Conservation (phyloP, 2,888 invertebrate species). For the Troides aeacus region DNA sequence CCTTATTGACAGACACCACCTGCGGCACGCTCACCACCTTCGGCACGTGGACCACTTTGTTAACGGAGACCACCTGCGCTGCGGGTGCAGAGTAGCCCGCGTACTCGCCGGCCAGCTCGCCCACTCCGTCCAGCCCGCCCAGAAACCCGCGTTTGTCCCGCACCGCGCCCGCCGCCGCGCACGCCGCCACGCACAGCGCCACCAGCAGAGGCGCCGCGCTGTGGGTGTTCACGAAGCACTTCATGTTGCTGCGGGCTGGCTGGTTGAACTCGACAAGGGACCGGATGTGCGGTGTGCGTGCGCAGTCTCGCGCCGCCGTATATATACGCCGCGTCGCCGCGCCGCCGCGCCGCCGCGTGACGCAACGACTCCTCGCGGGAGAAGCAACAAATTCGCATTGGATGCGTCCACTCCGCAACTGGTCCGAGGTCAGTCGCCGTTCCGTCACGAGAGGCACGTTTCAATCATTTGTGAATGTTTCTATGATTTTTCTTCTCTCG, state of each 20-base stretch:
- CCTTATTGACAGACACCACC: constrained; percentile 48
- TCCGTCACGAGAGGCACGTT: too few relatives aligned
- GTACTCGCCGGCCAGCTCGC: constrained; percentile 17
- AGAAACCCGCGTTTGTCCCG: constrained; percentile 28
- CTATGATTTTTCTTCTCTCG: too few relatives aligned
- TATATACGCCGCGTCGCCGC: too few relatives aligned
- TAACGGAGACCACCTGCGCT: constrained; percentile 44
- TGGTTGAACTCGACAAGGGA: too few relatives aligned
- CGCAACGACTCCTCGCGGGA: too few relatives aligned
- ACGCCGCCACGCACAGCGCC: constrained; percentile 20
- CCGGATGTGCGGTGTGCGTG: too few relatives aligned
- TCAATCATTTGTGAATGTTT: too few relatives aligned
- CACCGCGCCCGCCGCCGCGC: constrained; percentile 10
- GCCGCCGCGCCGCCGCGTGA: too few relatives aligned
- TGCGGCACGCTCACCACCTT: constrained; percentile 47
- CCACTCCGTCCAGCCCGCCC: neutral
- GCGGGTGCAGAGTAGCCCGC: constrained; percentile 37
- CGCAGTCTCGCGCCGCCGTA: too few relatives aligned
- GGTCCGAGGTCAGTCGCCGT: too few relatives aligned
- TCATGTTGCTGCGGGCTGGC: constrained; percentile 7
- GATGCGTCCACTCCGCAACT: too few relatives aligned
- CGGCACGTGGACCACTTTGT: constrained; percentile 49
- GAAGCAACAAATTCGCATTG: too few relatives aligned
- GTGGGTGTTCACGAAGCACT: constrained; percentile 9
- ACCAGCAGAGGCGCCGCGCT: constrained; percentile 2